Conservation (phyloP, 2,888 invertebrate species). For the Aphodius sticticus region DNA sequence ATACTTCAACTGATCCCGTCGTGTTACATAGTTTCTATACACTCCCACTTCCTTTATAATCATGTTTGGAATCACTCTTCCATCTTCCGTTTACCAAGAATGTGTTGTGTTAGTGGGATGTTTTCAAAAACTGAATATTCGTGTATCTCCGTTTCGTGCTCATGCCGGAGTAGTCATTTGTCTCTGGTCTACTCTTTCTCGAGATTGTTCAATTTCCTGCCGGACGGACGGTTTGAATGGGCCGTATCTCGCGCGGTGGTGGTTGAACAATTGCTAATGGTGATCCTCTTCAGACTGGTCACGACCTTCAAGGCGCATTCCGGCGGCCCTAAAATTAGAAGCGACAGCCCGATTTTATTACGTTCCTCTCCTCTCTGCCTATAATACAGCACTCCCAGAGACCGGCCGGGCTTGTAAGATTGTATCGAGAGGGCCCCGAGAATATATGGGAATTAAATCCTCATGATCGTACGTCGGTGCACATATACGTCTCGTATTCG, state of each 20-base stretch:
- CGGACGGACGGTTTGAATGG: background rate
- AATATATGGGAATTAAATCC: slow-evolving; percentile 25
- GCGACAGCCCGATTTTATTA: slow-evolving; percentile 22
- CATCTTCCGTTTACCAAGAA: no score
- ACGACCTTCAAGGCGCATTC: slow-evolving; percentile 26
- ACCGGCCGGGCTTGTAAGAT: slow-evolving; percentile 23
- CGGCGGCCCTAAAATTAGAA: slow-evolving; percentile 22
- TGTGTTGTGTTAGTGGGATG: no score
- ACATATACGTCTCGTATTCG: slow-evolving; percentile 35
- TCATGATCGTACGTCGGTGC: slow-evolving; percentile 15
- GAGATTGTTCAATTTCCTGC: background rate
- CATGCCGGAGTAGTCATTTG: background rate
- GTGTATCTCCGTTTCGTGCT: background rate
- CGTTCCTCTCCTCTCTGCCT: slow-evolving; percentile 21
- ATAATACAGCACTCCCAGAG: slow-evolving; percentile 16
- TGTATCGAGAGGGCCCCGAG: slow-evolving; percentile 20
- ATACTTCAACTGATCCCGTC: no score
- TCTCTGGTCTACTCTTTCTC: background rate
- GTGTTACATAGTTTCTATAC: no score
- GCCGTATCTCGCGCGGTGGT: background rate
- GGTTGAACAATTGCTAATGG: slow-evolving; percentile 4
- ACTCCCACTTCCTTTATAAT: no score
- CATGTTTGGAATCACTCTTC: no score
- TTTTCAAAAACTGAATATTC: no score
- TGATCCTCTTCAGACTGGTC: slow-evolving; percentile 8